These are phyloP conservation scores for Pasiphila rectangulata DNA, from an alignment of 2,888 invertebrate genomes.

Conservation along the genomic window DNA sequence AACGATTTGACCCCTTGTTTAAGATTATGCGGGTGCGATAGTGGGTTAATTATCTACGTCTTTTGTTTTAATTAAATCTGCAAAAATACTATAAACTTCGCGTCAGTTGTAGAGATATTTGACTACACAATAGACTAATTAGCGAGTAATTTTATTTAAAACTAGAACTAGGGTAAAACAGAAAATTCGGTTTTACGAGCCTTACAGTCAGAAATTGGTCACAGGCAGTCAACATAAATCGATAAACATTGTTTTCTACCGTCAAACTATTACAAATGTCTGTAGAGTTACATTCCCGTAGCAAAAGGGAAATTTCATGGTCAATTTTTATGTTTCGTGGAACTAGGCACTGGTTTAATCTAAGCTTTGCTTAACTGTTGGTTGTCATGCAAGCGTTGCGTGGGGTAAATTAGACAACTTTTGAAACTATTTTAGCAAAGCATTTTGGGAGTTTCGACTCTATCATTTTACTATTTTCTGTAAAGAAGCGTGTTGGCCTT, in stretches of 20 bases:
- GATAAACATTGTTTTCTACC: constrained; percentile 34
- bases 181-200: constrained; percentile 9
- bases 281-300: constrained; percentile 54
- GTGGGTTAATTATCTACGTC: constrained; percentile 55
- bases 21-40: constrained; percentile 71
- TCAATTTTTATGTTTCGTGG: constrained; percentile 75
- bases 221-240: constrained; percentile 29
- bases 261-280: constrained; percentile 43
- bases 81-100: neutral
- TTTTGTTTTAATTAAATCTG: constrained; percentile 40
- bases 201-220: constrained; percentile 28
- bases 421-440: constrained; percentile 50
- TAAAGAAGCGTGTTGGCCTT: constrained; percentile 1
- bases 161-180: neutral
- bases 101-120: too few relatives aligned
- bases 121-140: too few relatives aligned
- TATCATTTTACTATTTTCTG: constrained; percentile 16
- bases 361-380: constrained; percentile 63
- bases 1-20: constrained; percentile 63
- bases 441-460: constrained; percentile 17
- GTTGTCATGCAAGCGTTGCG: constrained; percentile 60
- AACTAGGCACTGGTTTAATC: constrained; percentile 75
- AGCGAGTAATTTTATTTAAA: neutral
- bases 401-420: constrained; percentile 59
- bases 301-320: constrained; percentile 75